Evolutionary conservation across 2,797 vertebrate genomes (phyloP).

Genomic region (Microhierax caerulescens): DNA sequence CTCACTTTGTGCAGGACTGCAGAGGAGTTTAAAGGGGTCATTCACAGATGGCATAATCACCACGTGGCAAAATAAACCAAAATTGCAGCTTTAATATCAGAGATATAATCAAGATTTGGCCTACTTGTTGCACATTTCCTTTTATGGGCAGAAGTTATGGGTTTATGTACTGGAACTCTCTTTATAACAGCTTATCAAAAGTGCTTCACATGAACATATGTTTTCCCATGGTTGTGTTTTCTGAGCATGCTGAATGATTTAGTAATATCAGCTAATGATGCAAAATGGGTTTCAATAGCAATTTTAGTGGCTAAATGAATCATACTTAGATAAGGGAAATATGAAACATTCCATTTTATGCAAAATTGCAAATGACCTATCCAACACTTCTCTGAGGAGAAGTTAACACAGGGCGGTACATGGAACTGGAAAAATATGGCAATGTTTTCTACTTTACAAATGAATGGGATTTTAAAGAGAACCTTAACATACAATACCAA

Average conservation of each 20-base stretch:
- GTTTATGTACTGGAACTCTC: slow-evolving; percentile 54
- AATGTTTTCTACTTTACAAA: slow-evolving; percentile 34
- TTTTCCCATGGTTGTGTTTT: slow-evolving; percentile 70
- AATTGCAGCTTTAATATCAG: not conserved
- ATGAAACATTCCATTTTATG: slow-evolving; percentile 55
- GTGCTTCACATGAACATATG: slow-evolving; percentile 58
- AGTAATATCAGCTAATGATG: slow-evolving; percentile 68
- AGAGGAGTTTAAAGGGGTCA: not conserved
- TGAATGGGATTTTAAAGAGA: slow-evolving; percentile 11
- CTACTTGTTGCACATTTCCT: slow-evolving; percentile 49
- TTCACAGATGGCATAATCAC: not conserved
- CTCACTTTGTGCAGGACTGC: not conserved
- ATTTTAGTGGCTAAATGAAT: slow-evolving; percentile 72
- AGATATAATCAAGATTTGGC: slow-evolving; percentile 9
- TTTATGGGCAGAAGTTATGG: slow-evolving; percentile 22
- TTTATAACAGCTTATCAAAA: slow-evolving; percentile 65
- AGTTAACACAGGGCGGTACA: slow-evolving; percentile 50
- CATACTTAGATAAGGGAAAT: slow-evolving; percentile 65
- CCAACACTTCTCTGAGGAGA: slow-evolving; percentile 57
- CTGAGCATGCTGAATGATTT: slow-evolving; percentile 52
- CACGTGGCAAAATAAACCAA: not conserved
- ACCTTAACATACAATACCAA: not conserved
- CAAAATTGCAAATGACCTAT: slow-evolving; percentile 68
- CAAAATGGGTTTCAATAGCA: slow-evolving; percentile 71
- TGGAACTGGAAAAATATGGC: slow-evolving; percentile 51